These are phyloP conservation scores for Ceyx cyanopectus DNA, from an alignment of 2,113 vertebrate species.

Conservation along the genomic window DNA sequence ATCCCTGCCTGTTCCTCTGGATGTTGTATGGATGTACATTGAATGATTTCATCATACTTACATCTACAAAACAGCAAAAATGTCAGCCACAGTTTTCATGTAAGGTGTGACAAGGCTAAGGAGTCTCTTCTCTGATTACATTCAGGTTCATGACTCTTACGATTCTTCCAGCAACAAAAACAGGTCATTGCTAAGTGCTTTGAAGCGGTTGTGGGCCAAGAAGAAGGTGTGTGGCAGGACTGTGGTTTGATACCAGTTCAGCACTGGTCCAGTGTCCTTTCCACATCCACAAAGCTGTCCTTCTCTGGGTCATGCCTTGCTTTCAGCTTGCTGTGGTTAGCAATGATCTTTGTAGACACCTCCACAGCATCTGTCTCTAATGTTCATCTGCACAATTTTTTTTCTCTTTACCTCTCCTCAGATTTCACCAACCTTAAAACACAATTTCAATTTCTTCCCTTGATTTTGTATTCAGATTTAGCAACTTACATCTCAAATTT, in stretches of 20 bases:
- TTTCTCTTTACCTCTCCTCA: neutral
- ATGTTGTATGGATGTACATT: neutral
- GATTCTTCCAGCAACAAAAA: neutral
- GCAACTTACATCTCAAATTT: slow-evolving; percentile 46
- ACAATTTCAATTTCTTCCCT: slow-evolving; percentile 7
- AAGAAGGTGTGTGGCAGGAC: neutral
- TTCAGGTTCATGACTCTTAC: neutral
- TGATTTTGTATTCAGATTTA: slow-evolving; percentile 65
- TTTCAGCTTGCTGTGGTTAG: slow-evolving; percentile 24
- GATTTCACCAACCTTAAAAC: slow-evolving; percentile 6
- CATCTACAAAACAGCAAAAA: neutral
- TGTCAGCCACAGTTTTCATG: neutral
- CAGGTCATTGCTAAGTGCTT: slow-evolving; percentile 20
- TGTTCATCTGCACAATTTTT: neutral
- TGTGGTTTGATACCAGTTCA: neutral
- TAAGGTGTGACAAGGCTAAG: neutral
- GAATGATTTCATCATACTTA: neutral
- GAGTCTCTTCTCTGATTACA: neutral
- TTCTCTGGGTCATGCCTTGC: slow-evolving; percentile 1
- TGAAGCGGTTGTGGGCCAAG: neutral
- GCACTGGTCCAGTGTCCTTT: neutral
- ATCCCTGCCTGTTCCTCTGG: neutral
- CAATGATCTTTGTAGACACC: neutral
- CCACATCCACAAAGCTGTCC: neutral
- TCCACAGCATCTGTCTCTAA: neutral